These are phyloP conservation scores for Danaus plexippus DNA, from an alignment of 1,140 invertebrate species.

Conservation along the genomic window DNA sequence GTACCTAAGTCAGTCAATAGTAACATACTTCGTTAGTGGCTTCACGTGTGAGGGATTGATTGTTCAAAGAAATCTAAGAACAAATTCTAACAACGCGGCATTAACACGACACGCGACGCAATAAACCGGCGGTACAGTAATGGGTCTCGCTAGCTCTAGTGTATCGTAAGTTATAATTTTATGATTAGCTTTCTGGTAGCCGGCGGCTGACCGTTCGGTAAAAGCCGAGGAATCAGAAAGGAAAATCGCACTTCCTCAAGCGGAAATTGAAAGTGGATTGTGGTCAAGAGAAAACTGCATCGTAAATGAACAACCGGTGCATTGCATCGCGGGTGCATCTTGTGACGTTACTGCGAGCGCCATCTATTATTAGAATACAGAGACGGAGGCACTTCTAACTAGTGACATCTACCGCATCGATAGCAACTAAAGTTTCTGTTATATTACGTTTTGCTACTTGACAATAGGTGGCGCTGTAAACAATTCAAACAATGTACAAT, in stretches of 20 bases:
- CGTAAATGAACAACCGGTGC: neutral
- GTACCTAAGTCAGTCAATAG: no score
- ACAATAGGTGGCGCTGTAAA: constrained; percentile 34
- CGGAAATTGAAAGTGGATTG: constrained; percentile 66
- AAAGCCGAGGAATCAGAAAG: constrained; percentile 56
- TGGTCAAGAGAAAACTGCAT: constrained; percentile 57
- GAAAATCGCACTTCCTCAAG: constrained; percentile 66
- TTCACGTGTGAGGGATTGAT: no score
- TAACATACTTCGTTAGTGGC: no score
- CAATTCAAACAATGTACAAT: constrained; percentile 9
- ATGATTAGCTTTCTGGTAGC: constrained; percentile 41
- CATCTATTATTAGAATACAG: constrained; percentile 29
- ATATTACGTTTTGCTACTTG: constrained; percentile 15
- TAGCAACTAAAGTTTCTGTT: constrained; percentile 1
- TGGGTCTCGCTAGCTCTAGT: no score
- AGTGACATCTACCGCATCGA: constrained; percentile 32
- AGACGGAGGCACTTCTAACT: neutral
- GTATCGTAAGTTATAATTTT: constrained; percentile 10
- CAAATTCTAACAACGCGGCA: no score
- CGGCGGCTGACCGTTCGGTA: constrained; percentile 32
- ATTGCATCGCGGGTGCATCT: neutral
- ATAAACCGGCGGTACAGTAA: no score
- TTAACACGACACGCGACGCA: no score
- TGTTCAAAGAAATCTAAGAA: no score
- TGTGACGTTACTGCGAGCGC: constrained; percentile 15